phyloP scores from a whole-genome alignment of 2,113 vertebrate genomes.

The Gopherus flavomarginatus region DNA sequence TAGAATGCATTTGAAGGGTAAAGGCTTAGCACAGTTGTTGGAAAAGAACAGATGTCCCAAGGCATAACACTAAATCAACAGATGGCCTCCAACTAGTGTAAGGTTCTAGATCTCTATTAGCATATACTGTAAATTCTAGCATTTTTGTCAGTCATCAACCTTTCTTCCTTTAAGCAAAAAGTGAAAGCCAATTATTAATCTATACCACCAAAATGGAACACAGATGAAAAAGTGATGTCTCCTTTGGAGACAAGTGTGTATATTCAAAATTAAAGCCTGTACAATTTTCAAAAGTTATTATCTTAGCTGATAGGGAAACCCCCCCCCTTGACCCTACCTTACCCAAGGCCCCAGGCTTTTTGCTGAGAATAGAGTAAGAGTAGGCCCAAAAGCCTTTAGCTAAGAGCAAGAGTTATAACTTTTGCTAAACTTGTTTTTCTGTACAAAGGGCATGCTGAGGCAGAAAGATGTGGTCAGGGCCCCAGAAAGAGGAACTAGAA shows the following conservation, averaged over 20 bases:
- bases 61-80: constrained; percentile 52
- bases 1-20: constrained; percentile 37
- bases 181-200: neutral
- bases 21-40: constrained; percentile 49
- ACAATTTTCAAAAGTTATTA: neutral
- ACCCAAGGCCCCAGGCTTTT: no score
- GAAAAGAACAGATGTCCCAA: constrained; percentile 45
- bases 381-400: no score
- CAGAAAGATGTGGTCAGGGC: no score
- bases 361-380: no score
- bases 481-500: no score
- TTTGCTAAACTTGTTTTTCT: no score
- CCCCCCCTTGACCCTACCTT: no score
- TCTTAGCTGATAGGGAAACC: no score
- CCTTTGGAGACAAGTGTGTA: neutral
- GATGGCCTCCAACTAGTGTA: constrained; percentile 55
- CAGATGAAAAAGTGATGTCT: neutral
- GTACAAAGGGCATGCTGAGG: no score
- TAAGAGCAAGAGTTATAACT: no score
- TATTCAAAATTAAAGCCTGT: neutral
- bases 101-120: constrained; percentile 59
- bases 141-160: neutral
- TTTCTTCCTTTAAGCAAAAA: neutral
- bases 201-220: neutral
- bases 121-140: constrained; percentile 55